Percentiles rank a stretch among this genome's conserved stretches.
phyloP scores from a whole-genome alignment of 37 sponge, comb jelly and placozoan genomes.

The Agelas oroides region DNA sequence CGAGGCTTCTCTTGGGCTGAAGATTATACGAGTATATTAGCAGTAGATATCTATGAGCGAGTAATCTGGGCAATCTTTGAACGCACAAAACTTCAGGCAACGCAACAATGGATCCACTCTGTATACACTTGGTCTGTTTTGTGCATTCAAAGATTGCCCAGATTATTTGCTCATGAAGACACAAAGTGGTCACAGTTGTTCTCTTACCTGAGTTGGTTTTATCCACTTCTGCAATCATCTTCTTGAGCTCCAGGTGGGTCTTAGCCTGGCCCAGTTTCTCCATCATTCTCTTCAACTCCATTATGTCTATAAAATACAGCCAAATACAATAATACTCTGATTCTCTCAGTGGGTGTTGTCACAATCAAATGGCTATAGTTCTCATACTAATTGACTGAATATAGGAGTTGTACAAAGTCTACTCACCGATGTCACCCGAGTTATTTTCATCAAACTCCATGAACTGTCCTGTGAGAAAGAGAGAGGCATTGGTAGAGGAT shows the following conservation, averaged over 20 bases:
- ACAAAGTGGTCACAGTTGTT: too few species aligned
- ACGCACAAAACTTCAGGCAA: too few species aligned
- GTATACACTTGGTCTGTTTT: too few species aligned
- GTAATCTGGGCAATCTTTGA: too few species aligned
- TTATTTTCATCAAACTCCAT: conserved; percentile 96
- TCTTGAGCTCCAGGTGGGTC: conserved; percentile 94
- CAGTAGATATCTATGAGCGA: too few species aligned
- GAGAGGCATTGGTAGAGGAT: background rate
- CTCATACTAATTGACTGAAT: background rate
- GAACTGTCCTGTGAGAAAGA: conserved; percentile 68
- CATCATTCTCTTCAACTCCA: conserved; percentile 98
- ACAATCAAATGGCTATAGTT: background rate
- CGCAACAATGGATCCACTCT: too few species aligned
- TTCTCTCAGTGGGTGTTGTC: background rate
- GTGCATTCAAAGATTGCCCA: too few species aligned
- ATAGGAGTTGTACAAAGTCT: too few species aligned
- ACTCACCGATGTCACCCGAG: conserved; percentile 94
- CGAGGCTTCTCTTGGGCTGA: too few species aligned
- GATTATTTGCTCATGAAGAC: too few species aligned
- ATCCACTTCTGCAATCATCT: conserved; percentile 97
- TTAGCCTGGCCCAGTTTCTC: conserved; percentile 96
- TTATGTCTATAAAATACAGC: conserved; percentile 72
- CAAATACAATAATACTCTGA: too few species aligned
- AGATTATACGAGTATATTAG: too few species aligned
- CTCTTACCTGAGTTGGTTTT: conserved; percentile 78